These are phyloP conservation scores for Plutella xylostella DNA, from an alignment of 2,888 invertebrate species.

Conservation along the genomic window DNA sequence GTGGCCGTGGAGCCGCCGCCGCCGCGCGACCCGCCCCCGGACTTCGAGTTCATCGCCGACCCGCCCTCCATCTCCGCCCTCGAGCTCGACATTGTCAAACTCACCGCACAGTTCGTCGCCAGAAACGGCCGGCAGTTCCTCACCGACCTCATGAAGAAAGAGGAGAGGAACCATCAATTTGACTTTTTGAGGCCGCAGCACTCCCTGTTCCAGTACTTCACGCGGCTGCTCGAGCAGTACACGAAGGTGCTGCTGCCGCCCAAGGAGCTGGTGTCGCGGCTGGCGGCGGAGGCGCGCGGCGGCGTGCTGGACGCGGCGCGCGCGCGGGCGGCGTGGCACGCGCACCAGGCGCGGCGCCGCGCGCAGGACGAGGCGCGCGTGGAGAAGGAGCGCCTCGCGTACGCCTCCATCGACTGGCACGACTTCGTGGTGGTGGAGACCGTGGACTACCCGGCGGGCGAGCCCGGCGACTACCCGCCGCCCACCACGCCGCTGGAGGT, in stretches of 20 bases:
- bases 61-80: slow-evolving; percentile 98
- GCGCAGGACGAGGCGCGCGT: slow-evolving; percentile 95
- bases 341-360: slow-evolving; percentile 92
- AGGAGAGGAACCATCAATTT: slow-evolving; percentile 98
- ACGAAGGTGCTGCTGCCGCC: slow-evolving; percentile 97
- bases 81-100: slow-evolving; percentile 97
- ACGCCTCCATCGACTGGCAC: slow-evolving; percentile 99
- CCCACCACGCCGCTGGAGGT: slow-evolving; percentile 98
- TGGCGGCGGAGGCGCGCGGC: slow-evolving; percentile 82
- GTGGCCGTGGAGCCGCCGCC: slow-evolving; percentile 88
- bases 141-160: slow-evolving; percentile 98
- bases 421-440: slow-evolving; percentile 99
- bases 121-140: slow-evolving; percentile 98
- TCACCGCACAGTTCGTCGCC: slow-evolving; percentile 99
- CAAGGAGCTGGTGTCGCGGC: slow-evolving; percentile 84
- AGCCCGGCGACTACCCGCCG: slow-evolving; percentile 95
- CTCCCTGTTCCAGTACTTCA: slow-evolving; percentile 98
- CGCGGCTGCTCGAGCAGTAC: slow-evolving; percentile 97
- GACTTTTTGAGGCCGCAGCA: slow-evolving; percentile 99
- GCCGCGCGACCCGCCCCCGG: slow-evolving; percentile 91
- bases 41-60: slow-evolving; percentile 96
- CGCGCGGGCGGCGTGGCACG: slow-evolving; percentile 96
- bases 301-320: slow-evolving; percentile 87
- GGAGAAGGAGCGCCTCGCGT: slow-evolving; percentile 94
- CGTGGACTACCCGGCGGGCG: slow-evolving; percentile 97